These are phyloP conservation scores for Triplophysa tibetana DNA, from an alignment of 2,113 vertebrate species.

Conservation along the genomic window DNA sequence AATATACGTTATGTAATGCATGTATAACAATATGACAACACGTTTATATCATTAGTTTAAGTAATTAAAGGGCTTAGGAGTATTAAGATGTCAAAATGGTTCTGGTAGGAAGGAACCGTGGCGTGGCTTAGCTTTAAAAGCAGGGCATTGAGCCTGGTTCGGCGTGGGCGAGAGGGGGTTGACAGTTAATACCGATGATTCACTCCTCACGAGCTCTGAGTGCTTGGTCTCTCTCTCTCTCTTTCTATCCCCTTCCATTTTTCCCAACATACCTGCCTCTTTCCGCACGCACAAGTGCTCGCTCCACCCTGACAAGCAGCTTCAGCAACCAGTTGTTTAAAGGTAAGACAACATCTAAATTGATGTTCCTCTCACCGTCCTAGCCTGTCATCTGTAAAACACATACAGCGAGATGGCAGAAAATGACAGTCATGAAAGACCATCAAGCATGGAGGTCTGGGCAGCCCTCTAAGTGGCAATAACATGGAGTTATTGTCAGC, in stretches of 20 bases:
- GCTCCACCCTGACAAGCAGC: conserved; percentile 53
- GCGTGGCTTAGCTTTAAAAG: neutral
- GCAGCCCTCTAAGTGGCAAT: conserved; percentile 42
- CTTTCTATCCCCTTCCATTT: conserved; percentile 29
- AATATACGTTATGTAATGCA: conserved; percentile 25
- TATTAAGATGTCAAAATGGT: conserved; percentile 19
- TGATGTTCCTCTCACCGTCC: conserved; percentile 39
- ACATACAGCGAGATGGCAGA: conserved; percentile 38
- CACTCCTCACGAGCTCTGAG: conserved; percentile 48
- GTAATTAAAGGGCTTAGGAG: conserved; percentile 17
- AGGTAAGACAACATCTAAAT: conserved; percentile 53
- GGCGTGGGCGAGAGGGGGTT: conserved; percentile 43
- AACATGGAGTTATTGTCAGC: conserved; percentile 51
- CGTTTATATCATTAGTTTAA: conserved; percentile 30
- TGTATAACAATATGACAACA: conserved; percentile 31
- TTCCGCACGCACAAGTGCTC: conserved; percentile 40
- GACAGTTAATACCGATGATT: conserved; percentile 48
- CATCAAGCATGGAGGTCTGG: conserved; percentile 36
- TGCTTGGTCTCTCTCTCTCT: conserved; percentile 29
- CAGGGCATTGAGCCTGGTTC: conserved; percentile 30
- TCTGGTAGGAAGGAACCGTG: conserved; percentile 17
- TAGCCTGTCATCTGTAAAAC: conserved; percentile 53
- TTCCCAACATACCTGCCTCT: conserved; percentile 48
- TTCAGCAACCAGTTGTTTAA: conserved; percentile 54
- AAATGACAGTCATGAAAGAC: conserved; percentile 50